Base-by-base conservation (phyloP, 2,888 invertebrate genomes). In the Leucoma salicis region DNA sequence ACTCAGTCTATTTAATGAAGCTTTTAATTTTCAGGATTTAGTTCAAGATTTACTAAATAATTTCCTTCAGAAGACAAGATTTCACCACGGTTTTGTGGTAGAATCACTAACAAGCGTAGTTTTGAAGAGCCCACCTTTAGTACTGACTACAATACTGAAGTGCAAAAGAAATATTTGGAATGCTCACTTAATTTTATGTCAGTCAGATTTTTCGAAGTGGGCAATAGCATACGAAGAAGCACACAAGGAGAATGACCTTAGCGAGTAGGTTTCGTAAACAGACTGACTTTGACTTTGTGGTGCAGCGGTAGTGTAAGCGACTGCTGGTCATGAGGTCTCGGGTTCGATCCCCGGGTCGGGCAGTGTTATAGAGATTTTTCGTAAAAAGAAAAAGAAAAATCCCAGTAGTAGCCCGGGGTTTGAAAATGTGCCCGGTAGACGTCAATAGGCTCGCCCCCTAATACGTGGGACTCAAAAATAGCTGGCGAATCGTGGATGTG, bases 161-260 rank as follows among this genome's bases (percentile, higher is more conserved):
- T 77, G 82, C 54, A 89, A 86, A 53, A 64, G 50, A 14, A 63
- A 45, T 6, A 81, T 88, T 51, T 52, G 66, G 51, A 84, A 86
- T 39, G 63, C 83, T 38, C 82, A 88, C 52, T 67, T 88, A 1
- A 59, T 88, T 10, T 49, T 89, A 5, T 84, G 87, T 49, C 85
- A 88, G 13, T 76, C 81, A 2, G 88, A 85, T 53, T 84, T 87
- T 44, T 33, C 46, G 16, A 82, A 74, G 57, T 89, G 89, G 88
- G 78, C 66, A 11, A 76, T 78, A 46, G 42, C 63, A 2, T 77
- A 78, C 40, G 88, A 88, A 35, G 83, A 86, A 53, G 39, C 62
- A 7, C 78, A 72, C 43, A 66, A 66, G 35, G 82, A 83, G 53
- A 62, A 55, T 31, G 85, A 86, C 36, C 29, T 66, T 21, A 76